Evolutionary conservation across 2,888 invertebrate genomes (phyloP), one percentile per base, ranked within the genome.

Genomic region (Lithodes maja): DNA sequence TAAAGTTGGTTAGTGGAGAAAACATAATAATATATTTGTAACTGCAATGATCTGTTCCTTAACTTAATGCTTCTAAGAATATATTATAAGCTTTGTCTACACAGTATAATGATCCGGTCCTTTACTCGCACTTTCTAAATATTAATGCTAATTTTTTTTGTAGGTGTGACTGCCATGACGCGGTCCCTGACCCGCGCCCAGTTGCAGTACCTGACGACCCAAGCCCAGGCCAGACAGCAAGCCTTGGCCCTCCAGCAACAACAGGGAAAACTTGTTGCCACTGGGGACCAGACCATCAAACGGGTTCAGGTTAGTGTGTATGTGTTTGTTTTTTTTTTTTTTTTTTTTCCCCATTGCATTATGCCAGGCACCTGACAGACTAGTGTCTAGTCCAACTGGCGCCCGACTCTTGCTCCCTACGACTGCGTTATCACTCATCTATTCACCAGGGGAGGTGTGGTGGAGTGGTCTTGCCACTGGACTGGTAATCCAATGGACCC

Each of bases 201-300:
- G 79, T 55, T 91, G 52, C 90, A 87, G n/a, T 91, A 91, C 77
- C 69, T 91, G 77, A 88, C 82, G 54, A 90, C 83, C 68, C 86
- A 90, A 53, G 87, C 91, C 15, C 91, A 88, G 17, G 89, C 89
- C 54, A 88, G 87, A 49, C 89, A 90, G 69, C 85, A 83, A 7
- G 12, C 88, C 12, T 71, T 85, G 50, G 49, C 90, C 49, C 91
- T 90, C 12, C 86, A 88, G 53, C 91, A 91, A 49, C 91, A 91
- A 49, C 85, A 87, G 69, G 85, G 86, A 33, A 87, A 90, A 69
- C 84, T 88, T 54, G 89, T 84, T 15, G 84, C 90, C 12, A 75
- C 90, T 55, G 85, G 84, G 78, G 88, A 89, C 52, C 88, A 90
- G 74, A 79, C 89, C 86, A 90, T 91, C 54, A 91, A 91, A 77